Base-by-base conservation (phyloP, 2,888 invertebrate genomes). In the Phyllotreta cruciferae region DNA sequence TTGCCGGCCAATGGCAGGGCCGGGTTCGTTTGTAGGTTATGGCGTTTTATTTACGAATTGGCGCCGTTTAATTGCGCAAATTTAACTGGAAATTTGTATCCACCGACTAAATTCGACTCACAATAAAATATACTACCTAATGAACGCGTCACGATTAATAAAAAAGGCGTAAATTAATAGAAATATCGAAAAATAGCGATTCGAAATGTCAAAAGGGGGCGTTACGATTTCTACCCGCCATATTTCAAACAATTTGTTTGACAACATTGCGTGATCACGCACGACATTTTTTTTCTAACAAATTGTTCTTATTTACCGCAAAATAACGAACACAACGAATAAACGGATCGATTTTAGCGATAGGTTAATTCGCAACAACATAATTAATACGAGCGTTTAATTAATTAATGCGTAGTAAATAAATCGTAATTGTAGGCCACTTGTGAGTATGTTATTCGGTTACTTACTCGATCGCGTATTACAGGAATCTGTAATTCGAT, bases 1-100 rank as follows among this genome's bases (percentile, higher is more conserved):
- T 70, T 69, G 62, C 66, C 55, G 64, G 66, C 76, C 76, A 76
- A 76, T 75, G 70, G 68, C 11, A 61, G n/a, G 6, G 44, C 47
- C n/a, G 42, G 24, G 57, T 62, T 65, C 57, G 39, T 53, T 64
- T 64, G 44, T 42, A 66, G 64, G 68, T 67, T 67, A 66, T 66
- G 63, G 41, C 58, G 60, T 50, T 49, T 42, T 41, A 58, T 50
- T 42, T 55, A 57, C 34, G 35, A 63, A 41, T 57, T 53, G 47
- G 6, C 36, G n/a, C 9, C 14, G 6, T 35, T 52, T 62, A 24
- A 38, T 45, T 41, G 13, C 34, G 4, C 11, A 24, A 50, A 50
- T 50, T 45, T 50, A 36, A 37, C 38, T 36, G 36, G 10, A 36
- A n/a, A 52, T 37, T 13, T 9, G 13, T 11, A 4, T 37, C 9